A percentile compares a stretch with the other conserved stretches of the same genome.
These are phyloP conservation scores for Adoxophyes honmai DNA, from an alignment of 1,140 invertebrate species.

Conservation along the genomic window DNA sequence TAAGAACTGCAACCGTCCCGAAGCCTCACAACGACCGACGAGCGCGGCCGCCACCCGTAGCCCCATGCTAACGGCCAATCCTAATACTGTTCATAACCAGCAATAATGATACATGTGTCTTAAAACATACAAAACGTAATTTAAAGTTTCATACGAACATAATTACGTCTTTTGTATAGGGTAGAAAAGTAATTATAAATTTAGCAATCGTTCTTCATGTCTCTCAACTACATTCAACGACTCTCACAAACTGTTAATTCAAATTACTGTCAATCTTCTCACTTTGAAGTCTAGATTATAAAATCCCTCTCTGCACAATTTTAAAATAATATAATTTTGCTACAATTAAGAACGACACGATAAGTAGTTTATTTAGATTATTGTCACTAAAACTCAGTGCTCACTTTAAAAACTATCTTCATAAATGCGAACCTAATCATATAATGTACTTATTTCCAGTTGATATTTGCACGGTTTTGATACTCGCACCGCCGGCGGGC, in stretches of 20 bases:
- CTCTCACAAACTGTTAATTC: constrained; percentile 5
- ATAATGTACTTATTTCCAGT: not conserved
- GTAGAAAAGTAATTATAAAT: constrained; percentile 9
- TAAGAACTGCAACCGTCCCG: too few relatives aligned
- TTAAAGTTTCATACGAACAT: constrained; percentile 5
- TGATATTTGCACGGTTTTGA: constrained; percentile 3
- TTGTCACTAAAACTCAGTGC: not conserved
- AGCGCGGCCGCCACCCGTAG: too few relatives aligned
- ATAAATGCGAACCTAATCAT: not conserved
- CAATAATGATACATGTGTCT: not conserved
- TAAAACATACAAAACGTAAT: constrained; percentile 8
- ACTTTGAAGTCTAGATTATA: constrained; percentile 1
- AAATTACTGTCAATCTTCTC: not conserved
- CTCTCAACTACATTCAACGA: constrained; percentile 1
- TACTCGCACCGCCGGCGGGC: not conserved
- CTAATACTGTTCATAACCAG: too few relatives aligned
- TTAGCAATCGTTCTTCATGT: not conserved
- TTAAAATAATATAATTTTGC: constrained; percentile 11
- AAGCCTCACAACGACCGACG: too few relatives aligned
- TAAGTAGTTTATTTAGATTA: constrained; percentile 4
- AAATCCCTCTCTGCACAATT: constrained; percentile 7
- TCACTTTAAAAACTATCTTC: not conserved
- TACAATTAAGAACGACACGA: constrained; percentile 5
- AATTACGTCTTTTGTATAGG: constrained; percentile 5
- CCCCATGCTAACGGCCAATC: too few relatives aligned